A percentile compares a stretch with the other conserved stretches of the same genome.
These are phyloP conservation scores for Drosophila peninsularis DNA, from an alignment of 2,888 invertebrate species.

Conservation along the genomic window DNA sequence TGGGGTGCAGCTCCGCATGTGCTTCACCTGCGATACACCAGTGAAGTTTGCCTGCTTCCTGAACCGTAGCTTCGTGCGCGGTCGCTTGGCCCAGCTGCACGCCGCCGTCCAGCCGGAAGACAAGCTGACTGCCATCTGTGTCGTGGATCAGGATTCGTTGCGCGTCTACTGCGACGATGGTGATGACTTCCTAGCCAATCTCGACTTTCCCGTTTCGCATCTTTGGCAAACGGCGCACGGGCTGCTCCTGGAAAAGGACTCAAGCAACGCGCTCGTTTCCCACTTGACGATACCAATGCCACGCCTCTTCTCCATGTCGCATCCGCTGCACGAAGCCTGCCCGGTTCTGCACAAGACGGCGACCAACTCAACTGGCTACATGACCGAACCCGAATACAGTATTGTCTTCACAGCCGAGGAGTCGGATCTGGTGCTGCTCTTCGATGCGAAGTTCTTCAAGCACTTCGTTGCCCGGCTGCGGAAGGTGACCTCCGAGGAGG, in stretches of 20 bases:
- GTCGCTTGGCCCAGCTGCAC: constrained; percentile 58
- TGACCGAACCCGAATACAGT: constrained; percentile 87
- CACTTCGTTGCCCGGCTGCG: constrained; percentile 94
- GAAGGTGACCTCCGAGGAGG: constrained; percentile 90
- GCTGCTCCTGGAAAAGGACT: constrained; percentile 91
- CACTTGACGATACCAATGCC: constrained; percentile 87
- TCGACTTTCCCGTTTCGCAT: constrained; percentile 92
- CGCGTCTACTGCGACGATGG: constrained; percentile 92
- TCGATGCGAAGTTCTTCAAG: constrained; percentile 90
- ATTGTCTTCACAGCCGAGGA: constrained; percentile 91
- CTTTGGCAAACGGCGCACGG: constrained; percentile 95
- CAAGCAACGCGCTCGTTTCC: constrained; percentile 82
- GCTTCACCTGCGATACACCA: constrained; percentile 92
- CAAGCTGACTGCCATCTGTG: constrained; percentile 79
- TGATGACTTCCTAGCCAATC: constrained; percentile 92
- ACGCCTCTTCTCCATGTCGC: constrained; percentile 93
- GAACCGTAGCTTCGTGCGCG: constrained; percentile 86
- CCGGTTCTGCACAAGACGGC: constrained; percentile 91
- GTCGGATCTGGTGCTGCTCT: constrained; percentile 93
- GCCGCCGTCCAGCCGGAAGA: constrained; percentile 52
- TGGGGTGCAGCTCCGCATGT: constrained; percentile 82
- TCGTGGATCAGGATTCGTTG: constrained; percentile 89
- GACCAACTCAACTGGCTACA: constrained; percentile 86
- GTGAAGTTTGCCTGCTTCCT: constrained; percentile 93
- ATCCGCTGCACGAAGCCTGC: constrained; percentile 95